phyloP scores from a whole-genome alignment of 2,888 invertebrate genomes.

The Drosophila limbata region DNA sequence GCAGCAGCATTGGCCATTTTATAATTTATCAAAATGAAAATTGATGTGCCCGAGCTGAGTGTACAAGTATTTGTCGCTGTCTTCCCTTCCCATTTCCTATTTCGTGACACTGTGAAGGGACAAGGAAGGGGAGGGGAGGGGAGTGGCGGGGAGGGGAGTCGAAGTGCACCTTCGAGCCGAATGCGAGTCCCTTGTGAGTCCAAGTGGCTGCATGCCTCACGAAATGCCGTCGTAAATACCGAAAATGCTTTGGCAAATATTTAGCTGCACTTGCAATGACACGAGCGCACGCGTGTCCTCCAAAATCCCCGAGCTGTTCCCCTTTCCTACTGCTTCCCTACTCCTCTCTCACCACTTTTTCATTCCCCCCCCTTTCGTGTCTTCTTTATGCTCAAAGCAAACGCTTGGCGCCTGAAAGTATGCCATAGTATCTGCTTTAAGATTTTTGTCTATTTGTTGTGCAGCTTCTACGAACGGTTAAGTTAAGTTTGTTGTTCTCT shows the following conservation, averaged over 20 bases:
- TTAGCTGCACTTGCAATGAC: conserved; percentile 76
- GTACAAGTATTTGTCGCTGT: conserved; percentile 51
- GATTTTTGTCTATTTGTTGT: conserved; percentile 17
- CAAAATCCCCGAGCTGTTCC: conserved; percentile 10
- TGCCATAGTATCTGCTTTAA: conserved; percentile 50
- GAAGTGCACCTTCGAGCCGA: conserved; percentile 43
- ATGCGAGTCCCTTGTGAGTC: conserved; percentile 33
- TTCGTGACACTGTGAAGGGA: not conserved
- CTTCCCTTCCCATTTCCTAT: not conserved
- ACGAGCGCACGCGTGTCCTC: conserved; percentile 41
- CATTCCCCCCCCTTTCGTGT: not conserved
- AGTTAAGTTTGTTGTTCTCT: conserved; percentile 17
- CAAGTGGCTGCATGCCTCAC: conserved; percentile 56
- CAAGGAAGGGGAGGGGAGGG: too few species aligned
- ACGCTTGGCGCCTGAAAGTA: conserved; percentile 26
- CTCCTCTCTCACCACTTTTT: too few species aligned
- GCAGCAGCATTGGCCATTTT: conserved; percentile 61
- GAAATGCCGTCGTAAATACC: conserved; percentile 78
- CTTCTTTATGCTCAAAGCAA: not conserved
- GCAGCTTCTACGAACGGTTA: conserved; percentile 17
- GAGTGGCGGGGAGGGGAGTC: not conserved
- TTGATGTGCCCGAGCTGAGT: conserved; percentile 61
- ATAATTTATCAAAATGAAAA: conserved; percentile 82
- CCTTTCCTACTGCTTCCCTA: too few species aligned
- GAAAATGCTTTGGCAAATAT: conserved; percentile 77